These are phyloP conservation scores for Gastracanthus pulcherrimus DNA, from an alignment of 2,888 invertebrate genomes.

Conservation along the genomic window DNA sequence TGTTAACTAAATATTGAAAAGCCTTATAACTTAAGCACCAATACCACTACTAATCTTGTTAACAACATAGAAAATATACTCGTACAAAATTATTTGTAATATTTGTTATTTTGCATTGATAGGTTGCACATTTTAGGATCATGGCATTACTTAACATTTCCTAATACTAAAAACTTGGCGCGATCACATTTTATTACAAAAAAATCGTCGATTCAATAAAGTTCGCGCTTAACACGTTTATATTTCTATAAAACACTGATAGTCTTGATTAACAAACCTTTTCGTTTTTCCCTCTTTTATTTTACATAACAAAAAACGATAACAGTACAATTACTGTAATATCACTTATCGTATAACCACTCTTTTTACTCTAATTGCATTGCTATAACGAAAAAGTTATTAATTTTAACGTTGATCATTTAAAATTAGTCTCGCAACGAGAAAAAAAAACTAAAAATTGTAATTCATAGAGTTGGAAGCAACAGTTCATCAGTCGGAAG, in stretches of 20 bases:
- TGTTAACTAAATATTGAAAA: constrained; percentile 36
- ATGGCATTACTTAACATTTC: constrained; percentile 69
- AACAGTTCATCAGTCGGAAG: constrained; percentile 39
- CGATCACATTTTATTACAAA: constrained; percentile 58
- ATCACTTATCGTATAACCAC: constrained; percentile 44
- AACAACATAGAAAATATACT: constrained; percentile 55
- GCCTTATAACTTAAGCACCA: constrained; percentile 53
- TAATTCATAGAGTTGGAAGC: constrained; percentile 33
- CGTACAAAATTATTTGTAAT: constrained; percentile 69
- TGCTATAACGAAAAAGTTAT: constrained; percentile 42
- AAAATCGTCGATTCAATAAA: constrained; percentile 38
- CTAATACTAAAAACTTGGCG: constrained; percentile 60
- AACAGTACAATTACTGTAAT: constrained; percentile 44
- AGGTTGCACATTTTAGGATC: constrained; percentile 72
- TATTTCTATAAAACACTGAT: constrained; percentile 39
- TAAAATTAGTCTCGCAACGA: constrained; percentile 24
- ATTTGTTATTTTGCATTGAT: constrained; percentile 76
- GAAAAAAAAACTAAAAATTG: constrained; percentile 2
- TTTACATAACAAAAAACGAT: constrained; percentile 35
- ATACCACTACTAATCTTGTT: constrained; percentile 53
- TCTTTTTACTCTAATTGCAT: constrained; percentile 47
- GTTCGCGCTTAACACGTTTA: constrained; percentile 39
- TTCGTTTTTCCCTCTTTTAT: constrained; percentile 1
- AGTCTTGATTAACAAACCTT: constrained; percentile 45
- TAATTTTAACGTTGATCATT: constrained; percentile 23